Evolutionary conservation across 2,113 vertebrate genomes (phyloP), one percentile per base, ranked within the genome.

Genomic region (Lepisosteus osseus): DNA sequence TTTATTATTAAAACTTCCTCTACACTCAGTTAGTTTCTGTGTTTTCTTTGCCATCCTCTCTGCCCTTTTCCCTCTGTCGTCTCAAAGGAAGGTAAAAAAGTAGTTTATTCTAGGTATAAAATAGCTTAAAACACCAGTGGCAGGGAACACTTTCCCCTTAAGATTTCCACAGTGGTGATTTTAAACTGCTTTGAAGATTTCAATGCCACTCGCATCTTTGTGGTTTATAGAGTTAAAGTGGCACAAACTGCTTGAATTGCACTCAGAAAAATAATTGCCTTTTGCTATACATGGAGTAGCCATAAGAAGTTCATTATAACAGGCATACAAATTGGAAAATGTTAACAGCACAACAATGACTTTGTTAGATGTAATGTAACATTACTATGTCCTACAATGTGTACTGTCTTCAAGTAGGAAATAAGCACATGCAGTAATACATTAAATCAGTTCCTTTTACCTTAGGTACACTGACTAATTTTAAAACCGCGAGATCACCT

Each of bases 231-330:
- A 83, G 81, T 81, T 82, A 82, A 78, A 78, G 68, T 57, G 80
- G 86, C 84, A 82, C 84, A 17, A 29, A 69, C 85, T 72, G 80
- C 82, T 88, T 82, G 78, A 83, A 83, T 89, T 90, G 88, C 88
- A 90, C 88, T 88, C 87, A 72, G 65, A 84, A 67, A 81, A 29
- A 84, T 80, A 78, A 86, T 85, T 86, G 86, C 85, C 86, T 89
- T 87, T 74, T 79, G 81, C 74, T 77, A 78, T 80, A 78, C 79
- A 74, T 70, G 79, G 83, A 83, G 83, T 85, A 89, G 85, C 86
- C 87, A 88, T 89, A 86, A 78, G 75, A 79, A 78, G 70, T 82
- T 86, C 78, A 45, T 77, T 84, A 78, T 77, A 67, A 74, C 77
- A 82, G 80, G 80, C 72, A 42, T 76, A 71, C 75, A 69, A 68